Evolutionary conservation across 2,888 invertebrate genomes (phyloP).

Genomic region (Cerastis rubricosa): DNA sequence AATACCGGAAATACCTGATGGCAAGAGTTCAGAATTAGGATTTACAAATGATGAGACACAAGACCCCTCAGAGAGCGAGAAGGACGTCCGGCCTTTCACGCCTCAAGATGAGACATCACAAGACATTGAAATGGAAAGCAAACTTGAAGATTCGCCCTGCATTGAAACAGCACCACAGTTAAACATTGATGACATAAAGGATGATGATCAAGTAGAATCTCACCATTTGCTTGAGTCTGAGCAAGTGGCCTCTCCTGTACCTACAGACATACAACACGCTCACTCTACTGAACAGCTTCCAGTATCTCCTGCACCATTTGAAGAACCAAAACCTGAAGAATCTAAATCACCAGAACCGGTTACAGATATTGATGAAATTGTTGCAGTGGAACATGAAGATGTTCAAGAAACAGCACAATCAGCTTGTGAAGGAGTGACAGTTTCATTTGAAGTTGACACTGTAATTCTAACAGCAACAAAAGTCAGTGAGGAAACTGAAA

Average conservation of each 20-base stretch:
- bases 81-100: conserved; percentile 76
- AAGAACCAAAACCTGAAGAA: conserved; percentile 60
- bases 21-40: conserved; percentile 87
- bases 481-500: conserved; percentile 46
- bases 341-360: conserved; percentile 61
- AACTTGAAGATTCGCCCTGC: conserved; percentile 77
- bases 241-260: conserved; percentile 59
- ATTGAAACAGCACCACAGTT: conserved; percentile 67
- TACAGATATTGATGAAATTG: conserved; percentile 53
- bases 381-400: conserved; percentile 43
- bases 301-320: conserved; percentile 58
- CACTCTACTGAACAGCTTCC: conserved; percentile 63
- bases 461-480: conserved; percentile 23
- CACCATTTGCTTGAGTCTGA: conserved; percentile 57
- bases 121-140: conserved; percentile 82
- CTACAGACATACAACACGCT: conserved; percentile 55
- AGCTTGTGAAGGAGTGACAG: conserved; percentile 15
- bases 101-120: conserved; percentile 84
- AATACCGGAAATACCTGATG: conserved; percentile 89
- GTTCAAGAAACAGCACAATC: conserved; percentile 14
- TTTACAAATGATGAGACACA: conserved; percentile 83
- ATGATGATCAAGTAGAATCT: conserved; percentile 54
- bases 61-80: conserved; percentile 84
- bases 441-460: conserved; percentile 17
- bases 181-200: conserved; percentile 51